Percentiles rank a stretch among this genome's conserved stretches.
Evolutionary conservation across 2,797 vertebrate species (phyloP).

Genomic region (Pangasius sanitwongsei): DNA sequence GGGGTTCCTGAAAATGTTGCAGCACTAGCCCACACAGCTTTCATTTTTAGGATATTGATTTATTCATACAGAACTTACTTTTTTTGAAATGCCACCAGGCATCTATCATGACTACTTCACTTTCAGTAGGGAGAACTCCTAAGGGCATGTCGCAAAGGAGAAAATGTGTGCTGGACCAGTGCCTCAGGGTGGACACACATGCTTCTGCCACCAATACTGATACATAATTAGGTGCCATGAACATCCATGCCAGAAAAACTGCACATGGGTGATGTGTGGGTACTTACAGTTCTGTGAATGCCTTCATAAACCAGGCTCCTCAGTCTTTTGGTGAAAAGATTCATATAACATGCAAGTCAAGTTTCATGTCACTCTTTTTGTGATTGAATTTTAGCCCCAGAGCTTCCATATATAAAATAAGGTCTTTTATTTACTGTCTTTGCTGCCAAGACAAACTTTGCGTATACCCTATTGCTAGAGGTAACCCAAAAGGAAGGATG

Average conservation of each 20-base stretch:
- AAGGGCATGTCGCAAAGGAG: background rate
- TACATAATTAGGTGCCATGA: background rate
- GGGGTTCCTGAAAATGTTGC: background rate
- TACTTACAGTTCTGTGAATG: background rate
- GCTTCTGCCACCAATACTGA: background rate
- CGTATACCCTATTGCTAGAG: background rate
- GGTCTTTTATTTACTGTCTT: background rate
- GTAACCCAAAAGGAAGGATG: background rate
- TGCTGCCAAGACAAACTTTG: background rate
- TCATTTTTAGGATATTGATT: background rate
- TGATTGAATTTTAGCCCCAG: background rate
- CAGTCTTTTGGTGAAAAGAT: background rate
- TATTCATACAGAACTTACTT: background rate
- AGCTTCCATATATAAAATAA: background rate
- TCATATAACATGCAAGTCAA: background rate
- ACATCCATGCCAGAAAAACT: background rate
- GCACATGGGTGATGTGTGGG: background rate
- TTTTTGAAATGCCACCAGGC: background rate
- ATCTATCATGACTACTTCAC: conserved; percentile 1
- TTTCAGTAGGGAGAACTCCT: background rate
- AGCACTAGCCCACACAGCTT: background rate
- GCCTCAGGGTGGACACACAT: background rate
- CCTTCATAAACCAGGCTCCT: background rate
- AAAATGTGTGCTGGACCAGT: background rate
- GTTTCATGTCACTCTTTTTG: background rate